phyloP scores from a whole-genome alignment of 2,888 invertebrate species.

The Lysandra coridon region DNA sequence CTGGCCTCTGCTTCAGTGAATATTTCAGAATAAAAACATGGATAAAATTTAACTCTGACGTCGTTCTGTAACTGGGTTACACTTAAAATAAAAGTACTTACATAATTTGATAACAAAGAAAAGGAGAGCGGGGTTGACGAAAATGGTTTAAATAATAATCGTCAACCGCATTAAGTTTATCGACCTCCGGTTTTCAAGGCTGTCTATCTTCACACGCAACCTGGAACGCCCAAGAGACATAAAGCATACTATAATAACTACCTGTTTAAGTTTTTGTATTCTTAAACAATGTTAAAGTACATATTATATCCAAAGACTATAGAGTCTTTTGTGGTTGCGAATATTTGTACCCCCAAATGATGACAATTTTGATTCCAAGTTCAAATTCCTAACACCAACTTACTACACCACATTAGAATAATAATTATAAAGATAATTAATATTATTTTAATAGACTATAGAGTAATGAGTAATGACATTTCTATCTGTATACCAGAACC shows the following conservation, averaged over 20 bases:
- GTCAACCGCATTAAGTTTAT: slow-evolving; percentile 52
- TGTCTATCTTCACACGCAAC: slow-evolving; percentile 28
- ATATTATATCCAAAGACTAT: background rate
- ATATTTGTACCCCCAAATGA: background rate
- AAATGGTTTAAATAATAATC: slow-evolving; percentile 43
- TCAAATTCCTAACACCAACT: background rate
- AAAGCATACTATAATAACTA: slow-evolving; percentile 10
- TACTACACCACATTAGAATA: too few species aligned
- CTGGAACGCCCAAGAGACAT: slow-evolving; percentile 1
- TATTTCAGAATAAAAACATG: background rate
- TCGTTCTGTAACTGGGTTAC: background rate
- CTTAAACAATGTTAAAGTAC: background rate
- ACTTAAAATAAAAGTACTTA: slow-evolving; percentile 32
- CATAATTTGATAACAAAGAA: slow-evolving; percentile 43
- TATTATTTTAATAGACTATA: too few species aligned
- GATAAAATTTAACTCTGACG: background rate
- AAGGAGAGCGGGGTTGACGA: slow-evolving; percentile 61
- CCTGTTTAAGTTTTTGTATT: slow-evolving; percentile 19
- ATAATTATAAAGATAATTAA: too few species aligned
- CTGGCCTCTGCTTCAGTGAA: background rate
- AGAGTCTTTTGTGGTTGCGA: background rate
- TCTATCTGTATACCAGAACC: background rate
- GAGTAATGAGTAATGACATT: too few species aligned
- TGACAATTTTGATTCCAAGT: background rate
- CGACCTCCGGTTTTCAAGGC: slow-evolving; percentile 50